phyloP scores from a whole-genome alignment of 2,888 invertebrate species.

The Limnephilus marmoratus region DNA sequence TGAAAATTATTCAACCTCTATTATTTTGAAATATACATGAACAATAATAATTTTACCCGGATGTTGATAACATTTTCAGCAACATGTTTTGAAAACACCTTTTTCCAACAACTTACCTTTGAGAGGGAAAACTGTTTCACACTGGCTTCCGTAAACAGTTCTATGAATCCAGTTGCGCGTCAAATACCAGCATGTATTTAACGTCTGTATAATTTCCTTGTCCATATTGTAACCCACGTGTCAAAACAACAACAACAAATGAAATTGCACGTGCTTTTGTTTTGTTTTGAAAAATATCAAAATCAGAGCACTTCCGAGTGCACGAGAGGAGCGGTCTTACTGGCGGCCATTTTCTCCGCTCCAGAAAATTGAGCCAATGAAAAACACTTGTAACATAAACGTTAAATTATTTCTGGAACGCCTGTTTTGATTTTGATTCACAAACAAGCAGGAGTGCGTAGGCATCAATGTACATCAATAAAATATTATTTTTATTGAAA shows the following conservation, averaged over 20 bases:
- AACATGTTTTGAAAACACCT: not conserved
- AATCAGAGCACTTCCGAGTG: not conserved
- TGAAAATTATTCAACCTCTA: too few relatives aligned
- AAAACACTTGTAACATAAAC: constrained; percentile 47
- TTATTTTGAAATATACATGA: too few relatives aligned
- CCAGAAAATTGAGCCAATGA: constrained; percentile 28
- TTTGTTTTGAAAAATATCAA: not conserved
- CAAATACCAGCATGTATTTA: constrained; percentile 12
- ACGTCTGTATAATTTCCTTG: not conserved
- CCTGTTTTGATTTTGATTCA: constrained; percentile 59
- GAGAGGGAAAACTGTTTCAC: not conserved
- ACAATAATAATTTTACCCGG: not conserved
- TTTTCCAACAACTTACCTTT: not conserved
- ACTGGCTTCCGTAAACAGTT: not conserved
- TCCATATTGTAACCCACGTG: not conserved
- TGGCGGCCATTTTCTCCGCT: constrained; percentile 3
- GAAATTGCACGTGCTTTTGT: not conserved
- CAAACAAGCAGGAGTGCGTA: constrained; percentile 48
- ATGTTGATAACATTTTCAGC: not conserved
- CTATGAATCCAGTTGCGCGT: constrained; percentile 8
- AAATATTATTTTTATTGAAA: constrained; percentile 56
- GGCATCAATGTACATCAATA: constrained; percentile 37
- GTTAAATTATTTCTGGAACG: constrained; percentile 61
- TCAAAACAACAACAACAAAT: constrained; percentile 3
- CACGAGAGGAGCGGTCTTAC: not conserved